Base-by-base conservation (phyloP, 2,113 vertebrate genomes). In the Hippolais icterina region DNA sequence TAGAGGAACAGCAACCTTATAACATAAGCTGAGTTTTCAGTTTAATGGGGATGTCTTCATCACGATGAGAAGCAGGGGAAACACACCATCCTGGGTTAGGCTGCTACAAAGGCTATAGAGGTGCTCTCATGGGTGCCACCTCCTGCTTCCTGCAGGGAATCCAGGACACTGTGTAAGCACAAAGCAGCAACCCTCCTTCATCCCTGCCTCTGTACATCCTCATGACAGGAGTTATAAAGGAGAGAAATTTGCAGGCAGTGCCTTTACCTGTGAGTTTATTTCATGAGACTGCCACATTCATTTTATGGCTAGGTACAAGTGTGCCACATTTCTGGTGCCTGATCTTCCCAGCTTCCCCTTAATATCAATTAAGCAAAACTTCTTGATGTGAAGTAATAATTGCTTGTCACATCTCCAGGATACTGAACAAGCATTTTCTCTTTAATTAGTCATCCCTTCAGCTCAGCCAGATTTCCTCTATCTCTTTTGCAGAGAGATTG, bases 401-500 rank as follows among this genome's bases (percentile, higher is more conserved):
- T 87, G 17, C 37, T 52, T 93, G 56, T 87, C 64, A 68, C 28
- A 90, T 61, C 31, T 14, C 25, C 16, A 35, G 46, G 61, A 49
- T 35, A 81, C 60, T 20, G 41, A 81, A 39, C 56, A 81, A 90
- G 29, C 9, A 46, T 90, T 93, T 94, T 87, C 68, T 89, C 52
- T 63, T 76, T 88, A 75, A 37, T 80, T 71, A 78, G 16, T 81
- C 11, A 12, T 87, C 53, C 24, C 15, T 87, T 89, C 76, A 90
- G 53, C 57, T 80, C 59, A 86, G 27, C 37, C 37, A 92, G 24
- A 39, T 83, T 42, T 87, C 50, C 15, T 75, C 15, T 93, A 27
- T 68, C 18, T 85, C 57, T 60, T 49, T 22, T 81, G 56, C 24
- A 81, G 82, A 33, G 50, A 79, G 49, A 66, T 6, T 87, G 42